Conservation (phyloP, 2,113 vertebrate species). For the Grammomys surdaster region DNA sequence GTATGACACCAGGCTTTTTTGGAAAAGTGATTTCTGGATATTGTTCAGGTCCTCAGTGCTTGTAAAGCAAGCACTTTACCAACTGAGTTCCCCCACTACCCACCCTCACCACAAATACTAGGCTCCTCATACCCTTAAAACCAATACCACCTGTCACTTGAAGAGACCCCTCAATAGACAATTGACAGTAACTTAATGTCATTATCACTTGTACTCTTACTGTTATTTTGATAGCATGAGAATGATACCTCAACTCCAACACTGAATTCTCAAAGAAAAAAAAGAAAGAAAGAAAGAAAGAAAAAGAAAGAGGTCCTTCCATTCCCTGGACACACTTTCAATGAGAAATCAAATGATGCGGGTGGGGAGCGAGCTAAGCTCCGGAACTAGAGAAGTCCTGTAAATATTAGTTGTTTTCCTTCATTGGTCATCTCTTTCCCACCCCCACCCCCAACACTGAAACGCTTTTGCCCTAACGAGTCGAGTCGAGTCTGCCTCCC, state of each 20-base stretch:
- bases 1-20: not conserved
- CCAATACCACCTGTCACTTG: not conserved
- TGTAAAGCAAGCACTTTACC: not conserved
- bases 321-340: not conserved
- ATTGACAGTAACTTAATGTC: not conserved
- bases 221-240: not conserved
- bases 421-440: not conserved
- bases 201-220: not conserved
- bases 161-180: not conserved
- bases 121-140: not conserved
- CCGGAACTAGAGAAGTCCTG: no score
- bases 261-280: not conserved
- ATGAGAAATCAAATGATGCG: not conserved
- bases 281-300: not conserved
- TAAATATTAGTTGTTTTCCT: no score
- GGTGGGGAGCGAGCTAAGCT: not conserved
- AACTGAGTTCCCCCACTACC: not conserved
- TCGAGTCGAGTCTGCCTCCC: no score
- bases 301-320: not conserved
- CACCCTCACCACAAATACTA: not conserved
- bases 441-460: not conserved
- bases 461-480: no score
- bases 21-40: not conserved
- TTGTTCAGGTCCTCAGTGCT: no score
- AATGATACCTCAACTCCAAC: not conserved